Conservation (phyloP, 1,140 invertebrate species). For the Himalopsyche phryganea region DNA sequence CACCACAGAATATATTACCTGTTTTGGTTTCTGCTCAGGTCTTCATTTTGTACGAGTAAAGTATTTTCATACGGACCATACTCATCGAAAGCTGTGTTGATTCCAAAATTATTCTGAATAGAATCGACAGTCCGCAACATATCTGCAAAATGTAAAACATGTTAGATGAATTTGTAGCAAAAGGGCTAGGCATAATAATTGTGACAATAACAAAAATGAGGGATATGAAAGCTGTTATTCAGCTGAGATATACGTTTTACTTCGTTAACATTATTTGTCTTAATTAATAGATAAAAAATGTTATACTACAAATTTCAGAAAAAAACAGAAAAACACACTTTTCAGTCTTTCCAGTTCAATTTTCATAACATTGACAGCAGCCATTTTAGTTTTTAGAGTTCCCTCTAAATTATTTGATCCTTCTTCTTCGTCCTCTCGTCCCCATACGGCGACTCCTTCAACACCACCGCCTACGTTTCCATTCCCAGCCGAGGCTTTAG, state of each 20-base stretch:
- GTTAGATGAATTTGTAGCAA: too few relatives aligned
- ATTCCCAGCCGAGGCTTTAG: constrained; percentile 35
- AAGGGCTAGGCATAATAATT: too few relatives aligned
- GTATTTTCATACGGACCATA: constrained; percentile 19
- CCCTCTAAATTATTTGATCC: neutral
- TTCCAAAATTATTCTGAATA: constrained; percentile 28
- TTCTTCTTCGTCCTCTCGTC: constrained; percentile 23
- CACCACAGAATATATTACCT: too few relatives aligned
- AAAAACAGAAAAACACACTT: too few relatives aligned
- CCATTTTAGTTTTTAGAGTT: constrained; percentile 22
- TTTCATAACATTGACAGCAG: constrained; percentile 32
- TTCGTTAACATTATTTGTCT: too few relatives aligned
- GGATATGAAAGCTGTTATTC: too few relatives aligned
- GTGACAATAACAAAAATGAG: too few relatives aligned
- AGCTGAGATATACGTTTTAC: too few relatives aligned
- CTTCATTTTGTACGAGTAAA: constrained; percentile 8
- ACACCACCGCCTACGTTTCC: constrained; percentile 37
- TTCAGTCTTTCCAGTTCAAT: constrained; percentile 30
- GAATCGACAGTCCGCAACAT: constrained; percentile 49
- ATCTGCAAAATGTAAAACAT: constrained; percentile 44
- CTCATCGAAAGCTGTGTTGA: constrained; percentile 25
- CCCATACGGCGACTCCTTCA: constrained; percentile 32
- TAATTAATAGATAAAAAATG: too few relatives aligned
- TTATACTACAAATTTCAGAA: too few relatives aligned
- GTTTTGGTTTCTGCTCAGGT: constrained; percentile 17